These are phyloP conservation scores for Lobophora halterata DNA, from an alignment of 2,888 invertebrate genomes.

Conservation along the genomic window DNA sequence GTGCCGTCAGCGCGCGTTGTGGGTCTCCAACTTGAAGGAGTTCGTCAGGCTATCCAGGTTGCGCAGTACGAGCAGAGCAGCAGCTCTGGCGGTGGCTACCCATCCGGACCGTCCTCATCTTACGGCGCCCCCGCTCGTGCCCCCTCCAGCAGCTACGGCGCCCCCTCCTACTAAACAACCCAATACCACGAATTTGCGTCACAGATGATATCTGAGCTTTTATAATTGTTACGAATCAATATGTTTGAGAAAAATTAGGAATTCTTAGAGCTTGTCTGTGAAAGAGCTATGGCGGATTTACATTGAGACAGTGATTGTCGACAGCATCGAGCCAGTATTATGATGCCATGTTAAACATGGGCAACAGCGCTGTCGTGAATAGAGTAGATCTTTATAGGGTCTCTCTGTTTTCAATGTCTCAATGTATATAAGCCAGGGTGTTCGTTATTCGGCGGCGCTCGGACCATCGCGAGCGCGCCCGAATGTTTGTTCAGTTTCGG, in stretches of 20 bases:
- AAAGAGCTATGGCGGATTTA: too few species aligned
- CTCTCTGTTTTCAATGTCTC: too few species aligned
- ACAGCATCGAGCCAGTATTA: too few species aligned
- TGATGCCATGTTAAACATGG: too few species aligned
- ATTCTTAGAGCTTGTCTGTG: too few species aligned
- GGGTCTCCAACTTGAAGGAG: constrained; percentile 91
- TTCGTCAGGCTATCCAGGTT: constrained; percentile 93
- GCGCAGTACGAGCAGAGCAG: constrained; percentile 89
- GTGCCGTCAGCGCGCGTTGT: constrained; percentile 82
- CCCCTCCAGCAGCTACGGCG: constrained; percentile 87
- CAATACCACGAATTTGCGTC: constrained; percentile 27
- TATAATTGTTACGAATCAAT: too few species aligned
- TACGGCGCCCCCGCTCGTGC: constrained; percentile 81
- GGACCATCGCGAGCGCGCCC: constrained; percentile 47
- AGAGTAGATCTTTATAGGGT: not conserved
- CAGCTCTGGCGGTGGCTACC: constrained; percentile 75
- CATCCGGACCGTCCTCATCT: constrained; percentile 46
- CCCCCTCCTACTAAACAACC: constrained; percentile 74
- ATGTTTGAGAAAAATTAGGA: too few species aligned
- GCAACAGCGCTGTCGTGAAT: too few species aligned
- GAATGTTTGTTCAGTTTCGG: constrained; percentile 62
- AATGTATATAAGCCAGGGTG: too few species aligned
- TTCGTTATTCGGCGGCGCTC: constrained; percentile 58
- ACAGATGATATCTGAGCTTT: constrained; percentile 32
- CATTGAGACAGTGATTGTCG: too few species aligned